Percentiles rank a stretch among this genome's conserved stretches.
Conservation (phyloP, 2,113 vertebrate species). For the Halichoeres trimaculatus region DNA sequence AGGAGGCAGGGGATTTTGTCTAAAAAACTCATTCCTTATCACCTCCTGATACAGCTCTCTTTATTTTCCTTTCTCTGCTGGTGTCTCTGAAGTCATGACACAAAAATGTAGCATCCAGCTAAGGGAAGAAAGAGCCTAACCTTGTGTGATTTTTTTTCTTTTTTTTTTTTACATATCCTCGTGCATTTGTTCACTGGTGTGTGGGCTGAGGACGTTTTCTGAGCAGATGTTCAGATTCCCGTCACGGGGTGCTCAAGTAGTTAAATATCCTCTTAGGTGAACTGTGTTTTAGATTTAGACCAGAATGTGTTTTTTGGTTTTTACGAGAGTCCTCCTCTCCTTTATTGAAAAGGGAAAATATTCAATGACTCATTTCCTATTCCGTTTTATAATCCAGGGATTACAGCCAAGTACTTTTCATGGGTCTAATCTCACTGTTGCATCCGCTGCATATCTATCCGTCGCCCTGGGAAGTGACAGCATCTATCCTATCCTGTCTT, state of each 20-base stretch:
- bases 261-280: conserved; percentile 41
- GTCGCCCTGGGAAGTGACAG: conserved; percentile 45
- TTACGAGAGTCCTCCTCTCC: conserved; percentile 35
- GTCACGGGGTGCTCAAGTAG: conserved; percentile 45
- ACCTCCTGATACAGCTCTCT: conserved; percentile 42
- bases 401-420: conserved; percentile 62
- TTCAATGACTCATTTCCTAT: conserved; percentile 73
- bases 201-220: conserved; percentile 20
- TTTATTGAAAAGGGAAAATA: conserved; percentile 28
- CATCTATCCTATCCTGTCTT: conserved; percentile 44
- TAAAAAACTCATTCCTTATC: conserved; percentile 53
- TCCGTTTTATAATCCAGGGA: conserved; percentile 61
- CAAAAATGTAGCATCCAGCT: conserved; percentile 13
- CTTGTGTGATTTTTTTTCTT: conserved; percentile 17
- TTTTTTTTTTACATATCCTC: conserved; percentile 11
- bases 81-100: conserved; percentile 11
- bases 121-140: conserved; percentile 2
- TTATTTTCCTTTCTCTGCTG: conserved; percentile 27
- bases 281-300: conserved; percentile 48
- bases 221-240: conserved; percentile 62
- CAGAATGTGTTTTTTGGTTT: conserved; percentile 36
- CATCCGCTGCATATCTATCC: conserved; percentile 47
- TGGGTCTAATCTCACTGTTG: conserved; percentile 50
- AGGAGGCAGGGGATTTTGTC: conserved; percentile 28
- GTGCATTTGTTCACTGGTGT: conserved; percentile 23